Evolutionary conservation across 2,113 vertebrate genomes (phyloP).

Genomic region (Caranx ignobilis): DNA sequence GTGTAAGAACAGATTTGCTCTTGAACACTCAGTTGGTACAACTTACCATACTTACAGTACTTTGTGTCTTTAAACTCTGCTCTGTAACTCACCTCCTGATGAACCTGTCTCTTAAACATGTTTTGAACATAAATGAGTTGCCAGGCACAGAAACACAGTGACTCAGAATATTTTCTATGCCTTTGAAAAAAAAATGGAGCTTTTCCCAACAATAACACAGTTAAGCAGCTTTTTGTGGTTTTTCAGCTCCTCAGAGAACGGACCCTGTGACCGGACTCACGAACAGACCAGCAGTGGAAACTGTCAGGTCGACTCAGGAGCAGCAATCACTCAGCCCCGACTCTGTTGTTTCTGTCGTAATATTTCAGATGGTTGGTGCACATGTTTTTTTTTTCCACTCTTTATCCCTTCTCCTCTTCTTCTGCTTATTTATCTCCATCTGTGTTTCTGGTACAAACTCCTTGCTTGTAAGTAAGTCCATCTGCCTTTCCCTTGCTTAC

Average conservation of each 20-base stretch:
- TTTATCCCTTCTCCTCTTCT: too few species aligned
- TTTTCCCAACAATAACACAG: constrained; percentile 30
- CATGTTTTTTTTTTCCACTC: too few species aligned
- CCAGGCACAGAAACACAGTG: constrained; percentile 11
- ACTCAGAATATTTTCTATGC: background rate
- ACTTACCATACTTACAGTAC: too few species aligned
- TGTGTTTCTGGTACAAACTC: too few species aligned
- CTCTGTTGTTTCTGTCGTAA: background rate
- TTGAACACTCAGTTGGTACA: too few species aligned
- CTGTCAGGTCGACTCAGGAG: background rate
- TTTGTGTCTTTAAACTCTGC: background rate
- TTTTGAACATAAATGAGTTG: constrained; percentile 1
- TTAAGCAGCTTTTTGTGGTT: constrained; percentile 17
- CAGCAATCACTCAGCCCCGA: background rate
- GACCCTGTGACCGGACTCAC: background rate
- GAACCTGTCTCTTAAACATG: constrained; percentile 13
- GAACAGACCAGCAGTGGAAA: background rate
- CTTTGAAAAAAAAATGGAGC: background rate
- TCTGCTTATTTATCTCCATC: too few species aligned
- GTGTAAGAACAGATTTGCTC: too few species aligned
- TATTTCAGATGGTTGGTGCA: background rate
- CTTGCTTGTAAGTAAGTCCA: too few species aligned
- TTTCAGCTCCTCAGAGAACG: background rate
- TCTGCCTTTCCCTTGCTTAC: too few species aligned
- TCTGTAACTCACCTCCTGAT: background rate